Conservation (phyloP, 2,888 invertebrate genomes). For the Lepeophtheirus nordmannii region DNA sequence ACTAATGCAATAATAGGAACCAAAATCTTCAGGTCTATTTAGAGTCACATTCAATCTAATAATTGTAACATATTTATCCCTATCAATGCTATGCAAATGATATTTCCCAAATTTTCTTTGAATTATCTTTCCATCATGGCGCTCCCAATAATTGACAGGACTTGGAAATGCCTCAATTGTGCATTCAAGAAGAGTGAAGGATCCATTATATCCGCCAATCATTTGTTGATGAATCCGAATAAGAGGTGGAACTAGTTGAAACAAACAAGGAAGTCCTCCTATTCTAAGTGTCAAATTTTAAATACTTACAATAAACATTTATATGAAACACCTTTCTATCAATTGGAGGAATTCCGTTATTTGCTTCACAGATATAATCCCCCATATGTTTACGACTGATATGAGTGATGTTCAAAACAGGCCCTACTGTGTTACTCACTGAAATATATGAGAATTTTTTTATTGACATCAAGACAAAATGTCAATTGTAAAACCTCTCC, state of each 20-base stretch:
- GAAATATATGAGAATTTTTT: constrained; percentile 29
- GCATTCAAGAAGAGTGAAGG: constrained; percentile 47
- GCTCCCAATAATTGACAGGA: constrained; percentile 69
- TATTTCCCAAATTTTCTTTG: constrained; percentile 10
- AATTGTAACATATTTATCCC: constrained; percentile 35
- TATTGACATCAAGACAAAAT: neutral
- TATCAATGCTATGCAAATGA: neutral
- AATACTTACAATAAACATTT: constrained; percentile 73
- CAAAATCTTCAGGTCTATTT: constrained; percentile 50
- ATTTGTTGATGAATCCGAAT: constrained; percentile 60
- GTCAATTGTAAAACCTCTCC: constrained; percentile 42
- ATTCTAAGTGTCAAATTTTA: neutral
- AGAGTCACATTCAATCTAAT: constrained; percentile 62
- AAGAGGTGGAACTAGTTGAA: constrained; percentile 59
- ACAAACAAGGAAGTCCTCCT: constrained; percentile 25
- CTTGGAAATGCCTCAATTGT: constrained; percentile 76
- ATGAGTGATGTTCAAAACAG: constrained; percentile 57
- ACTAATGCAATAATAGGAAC: constrained; percentile 63
- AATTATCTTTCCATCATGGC: constrained; percentile 42
- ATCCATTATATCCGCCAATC: constrained; percentile 53
- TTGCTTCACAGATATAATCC: constrained; percentile 56
- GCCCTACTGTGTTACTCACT: constrained; percentile 58
- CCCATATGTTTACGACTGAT: constrained; percentile 59
- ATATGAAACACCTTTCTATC: constrained; percentile 62
- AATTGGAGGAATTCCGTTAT: constrained; percentile 70